Evolutionary conservation across 2,888 invertebrate genomes (phyloP), one percentile per base, ranked within the genome.

Genomic region (Masnerella sp.): DNA sequence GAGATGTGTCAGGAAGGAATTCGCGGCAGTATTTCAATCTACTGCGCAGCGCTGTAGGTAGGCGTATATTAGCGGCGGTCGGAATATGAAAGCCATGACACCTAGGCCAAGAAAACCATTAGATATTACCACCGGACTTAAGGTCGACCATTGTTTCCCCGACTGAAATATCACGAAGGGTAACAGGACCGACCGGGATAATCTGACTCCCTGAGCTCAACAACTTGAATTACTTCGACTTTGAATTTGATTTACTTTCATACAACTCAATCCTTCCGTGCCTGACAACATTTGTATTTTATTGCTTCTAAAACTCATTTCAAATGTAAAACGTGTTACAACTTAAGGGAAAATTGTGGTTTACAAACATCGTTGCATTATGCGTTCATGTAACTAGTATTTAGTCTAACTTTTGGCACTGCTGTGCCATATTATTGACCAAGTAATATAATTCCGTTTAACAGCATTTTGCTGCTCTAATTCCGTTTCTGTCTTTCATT

Each of bases 11-110:
- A 80, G 77, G 72, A 70, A 71, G 83, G 81, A 82, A 84, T 82
- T 80, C 79, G 72, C 69, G 75, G 76, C 80, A 78, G 80, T 83
- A 85, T 82, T 84, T 84, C 84, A 85, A 78, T 79, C 80, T 81
- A 62, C 64, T 75, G 68, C 38, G 77, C 78, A 14, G 59, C 76
- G 64, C 56, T 70, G 74, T 45, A n/a, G n/a, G 79, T 78, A 77
- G 79, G 78, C 78, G 79, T 80, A 81, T 80, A 82, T 82, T 82
- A 82, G 80, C 80, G 79, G 78, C 73, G 71, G 79, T 75, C 78
- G 73, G 77, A 77, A 70, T 73, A 77, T 70, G 74, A 78, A 80
- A 79, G 77, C n/a, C n/a, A n/a, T n/a, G n/a, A n/a, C n/a, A n/a
- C n/a, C 78, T 80, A 78, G 78, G 79, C 79, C 79, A 81, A 81